Conservation (phyloP, 2,797 vertebrate genomes). For the Perodicticus potto region DNA sequence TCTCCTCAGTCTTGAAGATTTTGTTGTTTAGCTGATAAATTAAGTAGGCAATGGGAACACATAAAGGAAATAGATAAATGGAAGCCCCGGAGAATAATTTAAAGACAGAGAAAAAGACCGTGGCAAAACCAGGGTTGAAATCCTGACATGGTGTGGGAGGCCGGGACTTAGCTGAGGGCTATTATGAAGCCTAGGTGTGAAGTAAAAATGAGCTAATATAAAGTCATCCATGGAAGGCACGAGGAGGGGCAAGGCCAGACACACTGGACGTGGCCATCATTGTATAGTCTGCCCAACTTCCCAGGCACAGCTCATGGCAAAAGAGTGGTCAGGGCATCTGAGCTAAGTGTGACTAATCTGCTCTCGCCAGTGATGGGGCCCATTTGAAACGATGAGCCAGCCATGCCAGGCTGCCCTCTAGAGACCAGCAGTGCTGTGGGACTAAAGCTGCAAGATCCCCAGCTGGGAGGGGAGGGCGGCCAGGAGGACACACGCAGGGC, state of each 20-base stretch:
- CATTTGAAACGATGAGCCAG: background rate
- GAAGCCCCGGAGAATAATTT: background rate
- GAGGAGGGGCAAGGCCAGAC: background rate
- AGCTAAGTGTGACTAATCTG: background rate
- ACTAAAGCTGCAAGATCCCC: background rate
- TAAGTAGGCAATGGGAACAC: background rate
- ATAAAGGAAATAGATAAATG: background rate
- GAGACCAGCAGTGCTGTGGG: too few species aligned
- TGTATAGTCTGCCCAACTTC: background rate
- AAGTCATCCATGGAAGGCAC: background rate
- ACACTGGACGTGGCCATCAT: background rate
- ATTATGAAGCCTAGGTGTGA: background rate
- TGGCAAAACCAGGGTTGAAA: background rate
- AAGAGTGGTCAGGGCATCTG: background rate
- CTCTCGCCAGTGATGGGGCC: background rate
- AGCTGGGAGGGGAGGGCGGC: fast-evolving
- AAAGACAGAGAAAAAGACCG: background rate
- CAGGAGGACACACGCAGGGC: fast-evolving
- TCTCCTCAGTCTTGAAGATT: background rate
- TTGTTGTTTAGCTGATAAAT: background rate
- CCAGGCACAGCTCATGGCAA: background rate
- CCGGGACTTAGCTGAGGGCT: background rate
- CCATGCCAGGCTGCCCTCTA: background rate
- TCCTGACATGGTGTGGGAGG: background rate
- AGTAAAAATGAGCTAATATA: background rate